phyloP scores from a whole-genome alignment of 1,140 invertebrate genomes.

The Manduca sexta region DNA sequence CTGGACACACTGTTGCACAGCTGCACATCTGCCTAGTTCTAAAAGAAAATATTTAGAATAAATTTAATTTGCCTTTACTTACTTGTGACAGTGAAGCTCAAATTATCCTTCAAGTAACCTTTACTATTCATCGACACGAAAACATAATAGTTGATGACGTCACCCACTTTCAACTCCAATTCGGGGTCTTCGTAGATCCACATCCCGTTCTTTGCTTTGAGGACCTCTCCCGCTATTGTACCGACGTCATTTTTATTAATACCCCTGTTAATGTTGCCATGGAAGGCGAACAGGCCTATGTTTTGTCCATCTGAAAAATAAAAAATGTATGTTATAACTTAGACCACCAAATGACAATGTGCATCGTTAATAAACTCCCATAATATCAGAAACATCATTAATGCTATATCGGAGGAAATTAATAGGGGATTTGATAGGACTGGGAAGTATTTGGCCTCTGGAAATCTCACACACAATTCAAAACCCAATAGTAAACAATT shows the following conservation, averaged over 20 bases:
- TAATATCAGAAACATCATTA: too few relatives aligned
- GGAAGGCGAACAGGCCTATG: slow-evolving; percentile 46
- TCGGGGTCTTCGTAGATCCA: slow-evolving; percentile 46
- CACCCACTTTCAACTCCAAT: slow-evolving; percentile 37
- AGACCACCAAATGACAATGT: too few relatives aligned
- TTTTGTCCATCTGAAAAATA: slow-evolving; percentile 36
- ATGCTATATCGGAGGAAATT: too few relatives aligned
- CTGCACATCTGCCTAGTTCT: too few relatives aligned
- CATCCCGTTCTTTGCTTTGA: slow-evolving; percentile 24
- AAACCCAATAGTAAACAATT: too few relatives aligned
- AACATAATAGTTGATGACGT: slow-evolving; percentile 64
- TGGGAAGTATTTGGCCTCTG: too few relatives aligned
- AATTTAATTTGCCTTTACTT: slow-evolving; percentile 8
- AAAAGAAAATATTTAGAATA: too few relatives aligned
- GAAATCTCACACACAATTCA: too few relatives aligned
- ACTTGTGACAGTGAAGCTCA: slow-evolving; percentile 26
- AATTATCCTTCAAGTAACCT: slow-evolving; percentile 29
- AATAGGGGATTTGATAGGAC: too few relatives aligned
- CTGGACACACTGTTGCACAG: too few relatives aligned
- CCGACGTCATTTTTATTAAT: slow-evolving; percentile 30
- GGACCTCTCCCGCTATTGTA: slow-evolving; percentile 27
- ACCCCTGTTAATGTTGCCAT: slow-evolving; percentile 48
- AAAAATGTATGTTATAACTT: background rate
- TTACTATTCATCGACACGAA: slow-evolving; percentile 35
- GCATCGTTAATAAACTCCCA: too few relatives aligned